These are phyloP conservation scores for Chroicocephalus ridibundus DNA, from an alignment of 2,113 vertebrate species.

Conservation along the genomic window DNA sequence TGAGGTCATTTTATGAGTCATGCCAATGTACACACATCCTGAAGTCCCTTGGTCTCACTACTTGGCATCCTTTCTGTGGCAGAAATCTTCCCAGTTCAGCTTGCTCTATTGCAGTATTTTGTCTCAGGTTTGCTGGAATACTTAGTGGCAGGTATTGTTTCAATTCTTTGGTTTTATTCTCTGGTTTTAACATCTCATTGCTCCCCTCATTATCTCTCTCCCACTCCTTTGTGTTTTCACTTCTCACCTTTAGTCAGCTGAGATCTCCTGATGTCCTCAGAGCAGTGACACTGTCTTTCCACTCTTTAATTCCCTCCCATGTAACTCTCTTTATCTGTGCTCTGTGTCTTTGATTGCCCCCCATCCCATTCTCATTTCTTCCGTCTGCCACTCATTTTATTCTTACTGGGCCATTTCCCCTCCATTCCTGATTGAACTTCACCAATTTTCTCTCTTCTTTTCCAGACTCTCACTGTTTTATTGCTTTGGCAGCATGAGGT, in stretches of 20 bases:
- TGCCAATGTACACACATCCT: background rate
- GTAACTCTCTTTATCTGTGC: background rate
- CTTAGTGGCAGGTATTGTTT: background rate
- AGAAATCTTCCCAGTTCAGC: background rate
- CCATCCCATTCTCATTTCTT: background rate
- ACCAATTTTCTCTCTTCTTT: background rate
- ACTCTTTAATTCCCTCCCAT: background rate
- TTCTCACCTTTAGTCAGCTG: background rate
- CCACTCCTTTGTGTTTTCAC: background rate
- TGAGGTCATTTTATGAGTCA: background rate
- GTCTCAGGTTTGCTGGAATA: background rate
- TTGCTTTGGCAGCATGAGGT: conserved; percentile 17
- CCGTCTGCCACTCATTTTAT: conserved; percentile 10
- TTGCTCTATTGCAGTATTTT: background rate
- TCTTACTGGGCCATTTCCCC: background rate
- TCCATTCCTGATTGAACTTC: background rate
- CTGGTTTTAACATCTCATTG: background rate
- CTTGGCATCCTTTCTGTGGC: background rate
- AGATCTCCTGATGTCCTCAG: background rate
- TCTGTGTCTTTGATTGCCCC: background rate
- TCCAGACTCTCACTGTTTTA: background rate
- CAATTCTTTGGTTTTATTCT: background rate
- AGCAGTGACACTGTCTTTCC: background rate
- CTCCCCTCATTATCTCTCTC: background rate
- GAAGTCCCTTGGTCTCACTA: background rate